phyloP scores from a whole-genome alignment of 64 coral and sea anemone species.

The Stichodactyla mertensii region DNA sequence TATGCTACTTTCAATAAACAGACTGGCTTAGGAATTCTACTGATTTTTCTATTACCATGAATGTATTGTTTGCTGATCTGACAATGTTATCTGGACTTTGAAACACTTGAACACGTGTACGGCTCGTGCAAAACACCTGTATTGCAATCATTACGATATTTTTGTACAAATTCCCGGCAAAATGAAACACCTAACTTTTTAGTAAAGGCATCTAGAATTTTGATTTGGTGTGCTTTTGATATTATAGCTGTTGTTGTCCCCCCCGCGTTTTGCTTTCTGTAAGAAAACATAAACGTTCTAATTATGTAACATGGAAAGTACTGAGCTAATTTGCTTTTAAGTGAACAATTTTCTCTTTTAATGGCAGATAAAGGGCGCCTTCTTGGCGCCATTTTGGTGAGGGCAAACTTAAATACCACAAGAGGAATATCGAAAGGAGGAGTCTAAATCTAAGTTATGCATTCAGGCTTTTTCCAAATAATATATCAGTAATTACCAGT shows the following conservation, averaged over 20 bases:
- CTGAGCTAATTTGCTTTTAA: background rate
- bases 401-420: background rate
- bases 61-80: background rate
- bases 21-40: background rate
- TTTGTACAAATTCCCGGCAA: background rate
- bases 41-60: background rate
- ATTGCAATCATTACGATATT: background rate
- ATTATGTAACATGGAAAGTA: background rate
- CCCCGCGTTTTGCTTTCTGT: background rate
- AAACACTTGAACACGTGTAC: background rate
- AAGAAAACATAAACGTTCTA: background rate
- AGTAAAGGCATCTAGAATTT: background rate
- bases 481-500: too few relatives aligned
- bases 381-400: background rate
- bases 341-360: background rate
- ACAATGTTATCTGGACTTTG: background rate
- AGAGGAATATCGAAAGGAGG: too few relatives aligned
- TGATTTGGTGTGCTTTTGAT: background rate
- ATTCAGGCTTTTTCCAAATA: too few relatives aligned
- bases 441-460: too few relatives aligned
- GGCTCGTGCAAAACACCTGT: background rate
- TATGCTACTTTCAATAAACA: background rate
- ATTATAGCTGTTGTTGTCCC: background rate
- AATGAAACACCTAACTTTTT: background rate
- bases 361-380: conserved; percentile 1